Percentiles rank a stretch among this genome's conserved stretches.
Conservation (phyloP, 92 coral and sea anemone genomes). For the Blastomussa wellsi region DNA sequence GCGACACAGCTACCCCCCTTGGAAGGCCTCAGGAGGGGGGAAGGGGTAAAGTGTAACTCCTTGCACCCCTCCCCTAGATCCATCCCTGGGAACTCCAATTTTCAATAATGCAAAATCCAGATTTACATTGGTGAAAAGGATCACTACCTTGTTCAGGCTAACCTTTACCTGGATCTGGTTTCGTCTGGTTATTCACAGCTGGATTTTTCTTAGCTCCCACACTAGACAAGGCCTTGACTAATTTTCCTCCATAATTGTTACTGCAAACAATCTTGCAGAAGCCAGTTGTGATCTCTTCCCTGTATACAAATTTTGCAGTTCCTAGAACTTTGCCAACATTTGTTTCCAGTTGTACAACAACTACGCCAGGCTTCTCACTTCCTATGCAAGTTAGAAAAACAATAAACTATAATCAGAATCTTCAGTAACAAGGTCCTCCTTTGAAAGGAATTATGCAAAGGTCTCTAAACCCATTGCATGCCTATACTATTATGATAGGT, state of each 20-base stretch:
- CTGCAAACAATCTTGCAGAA: conserved; percentile 38
- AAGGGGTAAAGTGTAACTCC: too few relatives aligned
- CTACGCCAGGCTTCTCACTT: conserved; percentile 39
- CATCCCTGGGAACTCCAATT: too few relatives aligned
- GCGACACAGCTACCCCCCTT: too few relatives aligned
- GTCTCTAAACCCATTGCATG: too few relatives aligned
- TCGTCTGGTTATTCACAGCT: not conserved
- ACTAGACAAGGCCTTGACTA: conserved; percentile 11
- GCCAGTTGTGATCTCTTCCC: conserved; percentile 41
- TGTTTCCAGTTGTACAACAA: conserved; percentile 36
- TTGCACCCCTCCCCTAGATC: too few relatives aligned
- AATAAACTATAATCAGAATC: too few relatives aligned
- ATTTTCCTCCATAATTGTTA: conserved; percentile 29
- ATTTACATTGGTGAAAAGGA: too few relatives aligned
- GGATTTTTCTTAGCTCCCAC: not conserved
- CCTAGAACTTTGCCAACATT: conserved; percentile 35
- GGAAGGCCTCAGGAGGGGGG: too few relatives aligned
- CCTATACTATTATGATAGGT: too few relatives aligned
- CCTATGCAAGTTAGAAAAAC: not conserved
- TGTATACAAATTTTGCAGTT: conserved; percentile 30
- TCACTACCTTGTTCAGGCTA: not conserved
- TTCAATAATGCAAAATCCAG: too few relatives aligned
- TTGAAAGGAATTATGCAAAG: too few relatives aligned
- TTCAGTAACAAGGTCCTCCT: too few relatives aligned
- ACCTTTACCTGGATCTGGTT: conserved; percentile 16